A percentile compares a stretch with the other conserved stretches of the same genome.
Evolutionary conservation across 2,888 invertebrate genomes (phyloP).

Genomic region (Hirtodrosophila trivittata): DNA sequence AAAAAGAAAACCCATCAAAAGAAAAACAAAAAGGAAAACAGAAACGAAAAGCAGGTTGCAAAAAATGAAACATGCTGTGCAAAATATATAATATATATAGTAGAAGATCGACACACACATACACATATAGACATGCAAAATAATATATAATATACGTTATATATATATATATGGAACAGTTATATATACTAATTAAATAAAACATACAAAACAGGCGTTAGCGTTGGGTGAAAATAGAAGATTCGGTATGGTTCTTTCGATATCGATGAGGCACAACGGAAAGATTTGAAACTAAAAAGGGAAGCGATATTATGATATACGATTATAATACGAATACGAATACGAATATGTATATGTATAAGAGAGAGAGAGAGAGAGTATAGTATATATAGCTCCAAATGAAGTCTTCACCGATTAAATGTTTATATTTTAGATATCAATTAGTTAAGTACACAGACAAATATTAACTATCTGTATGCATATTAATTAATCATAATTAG

Average conservation of each 20-base stretch:
- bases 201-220: not conserved
- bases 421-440: not conserved
- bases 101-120: not conserved
- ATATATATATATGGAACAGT: no score
- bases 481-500: constrained; percentile 7
- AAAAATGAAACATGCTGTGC: constrained; percentile 45
- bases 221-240: not conserved
- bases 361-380: no score
- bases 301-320: constrained; percentile 28
- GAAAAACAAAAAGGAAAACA: constrained; percentile 12
- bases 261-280: constrained; percentile 9
- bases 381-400: constrained; percentile 27
- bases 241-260: no score
- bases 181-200: not conserved
- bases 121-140: constrained; percentile 12
- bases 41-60: constrained; percentile 13
- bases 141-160: not conserved
- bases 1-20: constrained; percentile 30
- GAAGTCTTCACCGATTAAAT: constrained; percentile 57
- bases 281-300: constrained; percentile 6
- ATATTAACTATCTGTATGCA: no score
- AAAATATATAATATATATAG: constrained; percentile 9
- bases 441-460: no score
- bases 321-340: no score
- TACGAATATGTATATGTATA: constrained; percentile 4